Percentiles rank a stretch among this genome's conserved stretches.
These are phyloP conservation scores for Gouania willdenowi DNA, from an alignment of 2,797 vertebrate species.

Conservation along the genomic window DNA sequence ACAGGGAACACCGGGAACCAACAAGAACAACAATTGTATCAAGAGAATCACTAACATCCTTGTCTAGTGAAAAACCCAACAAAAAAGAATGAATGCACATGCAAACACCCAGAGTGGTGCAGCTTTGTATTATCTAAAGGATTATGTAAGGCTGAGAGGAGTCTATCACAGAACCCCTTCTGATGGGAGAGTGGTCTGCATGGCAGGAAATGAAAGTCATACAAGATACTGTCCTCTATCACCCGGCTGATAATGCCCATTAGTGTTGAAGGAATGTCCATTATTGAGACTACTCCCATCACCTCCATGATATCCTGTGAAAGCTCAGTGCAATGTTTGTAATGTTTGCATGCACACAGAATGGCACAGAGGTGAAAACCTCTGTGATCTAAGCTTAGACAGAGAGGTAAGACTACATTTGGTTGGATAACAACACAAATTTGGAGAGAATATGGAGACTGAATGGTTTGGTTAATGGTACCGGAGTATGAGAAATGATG, in stretches of 20 bases:
- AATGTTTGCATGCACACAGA: constrained; percentile 1
- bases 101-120: constrained; percentile 9
- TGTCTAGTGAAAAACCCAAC: no score
- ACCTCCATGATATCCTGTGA: constrained; percentile 3
- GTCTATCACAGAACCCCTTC: constrained; percentile 33
- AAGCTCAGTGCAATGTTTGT: not conserved
- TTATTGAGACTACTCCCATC: constrained; percentile 12
- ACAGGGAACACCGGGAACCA: no score
- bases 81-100: no score
- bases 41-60: no score
- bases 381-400: not conserved
- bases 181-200: constrained; percentile 42
- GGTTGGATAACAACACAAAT: no score
- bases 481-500: no score
- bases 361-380: not conserved
- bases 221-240: constrained; percentile 34
- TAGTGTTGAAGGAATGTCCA: constrained; percentile 28
- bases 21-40: no score
- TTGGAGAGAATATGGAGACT: no score
- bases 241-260: constrained; percentile 31
- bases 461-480: no score
- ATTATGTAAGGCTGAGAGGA: constrained; percentile 35
- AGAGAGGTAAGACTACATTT: no score
- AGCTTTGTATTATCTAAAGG: constrained; percentile 32
- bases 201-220: constrained; percentile 18